Evolutionary conservation across 1,140 invertebrate species (phyloP).

Genomic region (Paraescarpia echinospica): DNA sequence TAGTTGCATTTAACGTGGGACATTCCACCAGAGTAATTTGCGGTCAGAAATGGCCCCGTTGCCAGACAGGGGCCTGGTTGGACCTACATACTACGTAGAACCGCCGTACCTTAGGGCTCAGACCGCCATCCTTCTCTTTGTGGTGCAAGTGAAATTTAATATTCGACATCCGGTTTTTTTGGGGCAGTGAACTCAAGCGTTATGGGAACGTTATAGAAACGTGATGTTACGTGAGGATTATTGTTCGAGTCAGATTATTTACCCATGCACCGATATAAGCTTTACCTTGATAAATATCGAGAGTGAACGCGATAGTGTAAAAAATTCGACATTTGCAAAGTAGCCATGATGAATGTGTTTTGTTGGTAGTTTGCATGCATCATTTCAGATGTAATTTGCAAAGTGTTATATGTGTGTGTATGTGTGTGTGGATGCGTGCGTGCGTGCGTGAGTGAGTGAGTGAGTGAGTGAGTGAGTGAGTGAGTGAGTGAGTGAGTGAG

Average conservation of each 20-base stretch:
- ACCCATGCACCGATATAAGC: background rate
- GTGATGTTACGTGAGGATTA: background rate
- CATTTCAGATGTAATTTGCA: too few species aligned
- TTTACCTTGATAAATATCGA: background rate
- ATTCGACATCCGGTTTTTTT: background rate
- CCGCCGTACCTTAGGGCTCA: too few species aligned
- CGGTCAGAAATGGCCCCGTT: background rate
- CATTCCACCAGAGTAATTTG: background rate
- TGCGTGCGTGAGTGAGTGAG: too few species aligned
- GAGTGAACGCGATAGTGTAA: background rate
- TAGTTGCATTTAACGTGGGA: background rate
- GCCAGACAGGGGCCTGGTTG: background rate
- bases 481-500: too few species aligned
- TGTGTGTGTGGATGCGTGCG: too few species aligned
- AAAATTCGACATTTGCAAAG: background rate
- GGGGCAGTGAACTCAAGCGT: background rate
- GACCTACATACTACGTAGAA: background rate
- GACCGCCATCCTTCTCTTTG: background rate
- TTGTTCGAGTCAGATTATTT: background rate
- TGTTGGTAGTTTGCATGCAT: too few species aligned
- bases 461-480: too few species aligned
- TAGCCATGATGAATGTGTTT: too few species aligned
- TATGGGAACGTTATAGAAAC: background rate
- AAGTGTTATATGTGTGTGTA: too few species aligned
- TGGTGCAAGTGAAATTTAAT: background rate